Evolutionary conservation across 2,888 invertebrate genomes (phyloP), one percentile per base, ranked within the genome.

Genomic region (Lacanobia oleracea): DNA sequence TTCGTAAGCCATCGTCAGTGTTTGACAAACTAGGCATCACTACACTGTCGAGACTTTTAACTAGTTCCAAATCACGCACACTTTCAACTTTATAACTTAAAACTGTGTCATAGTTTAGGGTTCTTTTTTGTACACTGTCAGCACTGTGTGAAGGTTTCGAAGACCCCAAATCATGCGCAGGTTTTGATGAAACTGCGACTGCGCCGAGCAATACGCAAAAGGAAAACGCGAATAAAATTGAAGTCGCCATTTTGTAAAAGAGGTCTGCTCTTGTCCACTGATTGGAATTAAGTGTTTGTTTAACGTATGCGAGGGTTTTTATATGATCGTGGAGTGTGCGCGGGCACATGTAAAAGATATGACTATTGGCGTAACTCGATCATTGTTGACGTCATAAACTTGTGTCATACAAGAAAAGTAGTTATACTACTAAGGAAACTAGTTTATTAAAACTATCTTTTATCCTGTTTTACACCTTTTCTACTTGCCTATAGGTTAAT

Each of bases 241-340:
- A 0, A 23, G 61, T 14, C 10, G 81, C 66, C 78, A 79, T 79
- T 33, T 81, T 76, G 63, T 40, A 14, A 21, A n/a, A 40, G 27
- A 56, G 51, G 62, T 64, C 51, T 53, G 33, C n/a, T 70, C 63
- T 54, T 23, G 50, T 21, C 8, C 14, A 27, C 50, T 23, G 57
- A 43, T 56, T 23, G 53, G 27, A 48, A 56, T 53, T 12, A 21
- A 64, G 21, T 81, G 57, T 66, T 9, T 12, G 37, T 9, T 23
- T 9, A 8, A 7, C 2, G 5, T 27, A 10, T 53, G 5, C 1
- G 59, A 14, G 16, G 5, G 63, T 37, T 63, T 77, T 57, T 77
- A 80, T 79, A 74, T 1, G 1, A 5, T 14, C 0, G 3, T 0
- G 7, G 23, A 18, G 6, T 14, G 61, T 18, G 74, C 59, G 18